phyloP scores from a whole-genome alignment of 2,888 invertebrate genomes.

The Tinea semifulvella region DNA sequence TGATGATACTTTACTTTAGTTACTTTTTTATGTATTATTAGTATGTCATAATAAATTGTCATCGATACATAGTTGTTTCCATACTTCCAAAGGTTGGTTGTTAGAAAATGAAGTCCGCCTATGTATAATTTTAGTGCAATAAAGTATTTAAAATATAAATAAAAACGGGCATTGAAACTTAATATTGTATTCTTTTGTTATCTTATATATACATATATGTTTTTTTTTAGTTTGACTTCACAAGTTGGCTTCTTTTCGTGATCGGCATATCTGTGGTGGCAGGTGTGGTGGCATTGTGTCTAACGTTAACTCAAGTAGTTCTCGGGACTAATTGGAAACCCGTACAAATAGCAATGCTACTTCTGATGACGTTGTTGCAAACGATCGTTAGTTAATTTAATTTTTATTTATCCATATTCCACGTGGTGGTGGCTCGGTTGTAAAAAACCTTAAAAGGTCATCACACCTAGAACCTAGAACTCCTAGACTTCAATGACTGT shows the following conservation, averaged over 20 bases:
- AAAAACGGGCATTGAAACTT: neutral
- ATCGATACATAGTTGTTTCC: neutral
- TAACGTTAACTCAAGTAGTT: neutral
- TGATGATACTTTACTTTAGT: too few relatives aligned
- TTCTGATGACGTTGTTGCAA: neutral
- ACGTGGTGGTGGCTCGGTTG: too few relatives aligned
- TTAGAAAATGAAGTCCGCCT: too few relatives aligned
- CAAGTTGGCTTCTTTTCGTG: slow-evolving; percentile 9
- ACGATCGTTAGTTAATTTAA: slow-evolving; percentile 5
- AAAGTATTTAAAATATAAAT: neutral
- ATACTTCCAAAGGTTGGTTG: too few relatives aligned
- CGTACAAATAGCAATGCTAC: neutral
- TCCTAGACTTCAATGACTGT: too few relatives aligned
- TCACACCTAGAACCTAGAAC: too few relatives aligned
- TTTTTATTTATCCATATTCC: too few relatives aligned
- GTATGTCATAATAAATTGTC: too few relatives aligned
- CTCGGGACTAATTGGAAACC: neutral
- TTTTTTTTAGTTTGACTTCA: slow-evolving; percentile 14
- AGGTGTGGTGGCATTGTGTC: neutral
- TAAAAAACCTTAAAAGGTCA: too few relatives aligned
- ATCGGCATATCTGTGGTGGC: neutral
- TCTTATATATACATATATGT: neutral
- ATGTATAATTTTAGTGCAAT: too few relatives aligned
- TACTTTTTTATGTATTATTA: too few relatives aligned
- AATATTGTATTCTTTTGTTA: neutral